phyloP scores from a whole-genome alignment of 2,113 vertebrate genomes.

The Brachypteracias leptosomus region DNA sequence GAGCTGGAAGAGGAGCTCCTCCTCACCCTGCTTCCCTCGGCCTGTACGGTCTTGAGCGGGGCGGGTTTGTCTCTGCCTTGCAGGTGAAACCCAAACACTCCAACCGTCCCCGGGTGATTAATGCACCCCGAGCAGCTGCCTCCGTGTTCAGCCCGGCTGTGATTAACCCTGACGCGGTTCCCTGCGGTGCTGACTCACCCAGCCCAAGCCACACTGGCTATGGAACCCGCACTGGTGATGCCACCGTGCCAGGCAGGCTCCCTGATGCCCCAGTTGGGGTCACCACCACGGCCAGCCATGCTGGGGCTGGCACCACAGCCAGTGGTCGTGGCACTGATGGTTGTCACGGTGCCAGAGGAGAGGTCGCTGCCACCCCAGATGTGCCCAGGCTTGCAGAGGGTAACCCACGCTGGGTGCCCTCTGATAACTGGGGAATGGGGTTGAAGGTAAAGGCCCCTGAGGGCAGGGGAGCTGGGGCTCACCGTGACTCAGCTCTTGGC shows the following conservation, averaged over 20 bases:
- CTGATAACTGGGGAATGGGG: not conserved
- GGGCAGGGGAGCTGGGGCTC: not conserved
- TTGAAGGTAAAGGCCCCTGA: not conserved
- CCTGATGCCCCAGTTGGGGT: not conserved
- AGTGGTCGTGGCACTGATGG: fast-evolving
- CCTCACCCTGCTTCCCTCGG: not conserved
- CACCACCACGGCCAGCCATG: not conserved
- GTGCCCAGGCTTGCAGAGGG: not conserved
- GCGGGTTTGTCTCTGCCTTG: not conserved
- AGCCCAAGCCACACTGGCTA: not conserved
- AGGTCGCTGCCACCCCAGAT: not conserved
- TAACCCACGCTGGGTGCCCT: not conserved
- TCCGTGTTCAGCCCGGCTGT: not conserved
- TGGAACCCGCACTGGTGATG: not conserved
- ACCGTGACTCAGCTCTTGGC: not conserved
- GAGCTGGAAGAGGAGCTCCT: not conserved
- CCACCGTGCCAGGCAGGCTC: fast-evolving
- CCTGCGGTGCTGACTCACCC: slow-evolving; percentile 44
- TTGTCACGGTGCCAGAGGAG: fast-evolving
- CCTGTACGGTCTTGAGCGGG: slow-evolving; percentile 51
- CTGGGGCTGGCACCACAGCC: too few species aligned
- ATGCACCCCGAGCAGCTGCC: slow-evolving; percentile 32
- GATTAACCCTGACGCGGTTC: slow-evolving; percentile 60
- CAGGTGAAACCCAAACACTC: slow-evolving; percentile 19
- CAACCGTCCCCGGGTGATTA: slow-evolving; percentile 29